phyloP scores from a whole-genome alignment of 2,888 invertebrate species.

The Limnephilus rhombicus region DNA sequence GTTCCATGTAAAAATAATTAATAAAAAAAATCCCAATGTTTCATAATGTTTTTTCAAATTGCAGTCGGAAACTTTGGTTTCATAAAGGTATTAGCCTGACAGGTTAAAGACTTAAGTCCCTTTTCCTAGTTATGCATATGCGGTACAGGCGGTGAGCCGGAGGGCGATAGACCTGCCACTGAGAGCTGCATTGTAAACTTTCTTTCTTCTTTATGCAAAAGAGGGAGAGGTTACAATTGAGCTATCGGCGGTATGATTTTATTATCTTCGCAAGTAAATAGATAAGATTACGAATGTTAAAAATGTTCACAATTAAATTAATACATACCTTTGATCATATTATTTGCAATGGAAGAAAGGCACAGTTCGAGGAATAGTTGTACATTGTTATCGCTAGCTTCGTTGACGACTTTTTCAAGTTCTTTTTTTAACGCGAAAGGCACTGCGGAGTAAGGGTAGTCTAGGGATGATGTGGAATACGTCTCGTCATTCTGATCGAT shows the following conservation, averaged over 20 bases:
- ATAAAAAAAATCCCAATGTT: too few relatives aligned
- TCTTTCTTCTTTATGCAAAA: neutral
- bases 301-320: neutral
- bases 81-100: too few relatives aligned
- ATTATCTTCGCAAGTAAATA: neutral
- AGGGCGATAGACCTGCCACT: neutral
- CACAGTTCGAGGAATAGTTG: conserved; percentile 85
- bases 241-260: neutral
- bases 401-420: conserved; percentile 76
- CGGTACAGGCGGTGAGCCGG: neutral
- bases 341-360: conserved; percentile 83
- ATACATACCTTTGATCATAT: conserved; percentile 81
- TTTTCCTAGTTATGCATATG: neutral
- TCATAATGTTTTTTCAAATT: too few relatives aligned
- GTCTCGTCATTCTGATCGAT: conserved; percentile 82
- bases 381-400: conserved; percentile 80
- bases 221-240: neutral
- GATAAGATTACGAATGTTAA: neutral
- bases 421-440: conserved; percentile 73
- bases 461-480: conserved; percentile 77
- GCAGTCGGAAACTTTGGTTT: too few relatives aligned
- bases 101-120: too few relatives aligned
- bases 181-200: neutral
- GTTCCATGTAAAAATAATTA: too few relatives aligned
- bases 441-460: conserved; percentile 78